Percentiles rank a stretch among this genome's conserved stretches.
These are phyloP conservation scores for Galbula dea DNA, from an alignment of 2,113 vertebrate species.

Conservation along the genomic window DNA sequence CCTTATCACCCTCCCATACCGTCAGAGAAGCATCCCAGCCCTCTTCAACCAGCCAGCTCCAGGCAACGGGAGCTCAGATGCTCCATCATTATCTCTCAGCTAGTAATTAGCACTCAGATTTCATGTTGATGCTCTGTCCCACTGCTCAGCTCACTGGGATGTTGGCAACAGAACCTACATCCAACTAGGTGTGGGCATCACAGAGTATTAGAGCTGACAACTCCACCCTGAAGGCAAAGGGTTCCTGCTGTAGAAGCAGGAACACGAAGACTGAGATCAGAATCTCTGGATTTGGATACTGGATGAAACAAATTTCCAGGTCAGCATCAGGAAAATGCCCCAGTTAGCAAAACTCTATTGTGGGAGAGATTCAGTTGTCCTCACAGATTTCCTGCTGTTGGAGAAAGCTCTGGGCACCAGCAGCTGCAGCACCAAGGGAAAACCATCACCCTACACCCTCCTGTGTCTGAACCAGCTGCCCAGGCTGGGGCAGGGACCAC, in stretches of 20 bases:
- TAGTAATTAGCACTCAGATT: neutral
- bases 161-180: neutral
- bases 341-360: neutral
- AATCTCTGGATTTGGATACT: neutral
- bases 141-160: neutral
- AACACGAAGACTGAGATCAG: neutral
- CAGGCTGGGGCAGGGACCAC: neutral
- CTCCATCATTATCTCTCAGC: rapidly evolving
- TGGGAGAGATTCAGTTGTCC: neutral
- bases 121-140: rapidly evolving
- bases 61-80: rapidly evolving
- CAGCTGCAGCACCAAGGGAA: neutral
- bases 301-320: neutral
- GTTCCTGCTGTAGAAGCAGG: neutral
- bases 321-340: neutral
- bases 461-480: rapidly evolving
- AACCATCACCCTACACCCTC: neutral
- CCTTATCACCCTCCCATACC: rapidly evolving
- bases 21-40: neutral
- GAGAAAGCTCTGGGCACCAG: neutral
- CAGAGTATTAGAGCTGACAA: neutral
- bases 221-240: neutral
- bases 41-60: no score
- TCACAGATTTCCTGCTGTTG: neutral
- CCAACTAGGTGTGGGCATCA: neutral